Percentiles rank a stretch among this genome's conserved stretches.
Evolutionary conservation across 2,113 vertebrate species (phyloP).

Genomic region (Mugil cephalus): DNA sequence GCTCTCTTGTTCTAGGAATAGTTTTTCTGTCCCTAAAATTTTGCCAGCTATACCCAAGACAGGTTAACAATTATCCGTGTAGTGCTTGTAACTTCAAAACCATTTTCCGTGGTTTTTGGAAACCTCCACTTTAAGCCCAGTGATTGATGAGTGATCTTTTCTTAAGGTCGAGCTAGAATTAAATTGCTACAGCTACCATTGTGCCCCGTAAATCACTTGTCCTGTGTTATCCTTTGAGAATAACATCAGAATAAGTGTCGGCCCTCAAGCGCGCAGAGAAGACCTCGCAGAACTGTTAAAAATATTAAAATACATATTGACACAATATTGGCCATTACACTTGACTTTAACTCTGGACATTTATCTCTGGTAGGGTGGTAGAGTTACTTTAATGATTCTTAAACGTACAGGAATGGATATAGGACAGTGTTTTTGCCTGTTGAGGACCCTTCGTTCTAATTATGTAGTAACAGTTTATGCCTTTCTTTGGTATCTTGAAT

Average conservation of each 20-base stretch:
- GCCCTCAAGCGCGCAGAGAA: too few relatives aligned
- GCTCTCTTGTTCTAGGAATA: constrained; percentile 42
- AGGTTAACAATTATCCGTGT: constrained; percentile 59
- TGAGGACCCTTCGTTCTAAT: background rate
- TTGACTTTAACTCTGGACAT: too few relatives aligned
- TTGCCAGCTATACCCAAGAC: constrained; percentile 38
- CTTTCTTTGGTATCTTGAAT: too few relatives aligned
- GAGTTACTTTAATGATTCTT: too few relatives aligned
- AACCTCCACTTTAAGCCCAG: constrained; percentile 34
- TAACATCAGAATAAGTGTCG: too few relatives aligned
- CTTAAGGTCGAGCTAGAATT: background rate
- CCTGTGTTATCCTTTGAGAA: background rate
- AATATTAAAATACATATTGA: too few relatives aligned
- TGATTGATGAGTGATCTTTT: constrained; percentile 60
- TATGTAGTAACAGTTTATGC: too few relatives aligned
- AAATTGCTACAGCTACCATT: background rate
- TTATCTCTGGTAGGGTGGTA: too few relatives aligned
- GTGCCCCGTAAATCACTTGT: background rate
- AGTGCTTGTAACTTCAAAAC: constrained; percentile 39
- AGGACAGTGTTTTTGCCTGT: background rate
- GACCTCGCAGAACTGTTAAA: too few relatives aligned
- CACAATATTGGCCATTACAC: too few relatives aligned
- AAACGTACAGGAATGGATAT: background rate
- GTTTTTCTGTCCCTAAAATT: constrained; percentile 38
- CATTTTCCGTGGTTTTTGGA: constrained; percentile 50